These are phyloP conservation scores for Sebastes nivosus DNA, from an alignment of 2,797 vertebrate species.

Conservation along the genomic window DNA sequence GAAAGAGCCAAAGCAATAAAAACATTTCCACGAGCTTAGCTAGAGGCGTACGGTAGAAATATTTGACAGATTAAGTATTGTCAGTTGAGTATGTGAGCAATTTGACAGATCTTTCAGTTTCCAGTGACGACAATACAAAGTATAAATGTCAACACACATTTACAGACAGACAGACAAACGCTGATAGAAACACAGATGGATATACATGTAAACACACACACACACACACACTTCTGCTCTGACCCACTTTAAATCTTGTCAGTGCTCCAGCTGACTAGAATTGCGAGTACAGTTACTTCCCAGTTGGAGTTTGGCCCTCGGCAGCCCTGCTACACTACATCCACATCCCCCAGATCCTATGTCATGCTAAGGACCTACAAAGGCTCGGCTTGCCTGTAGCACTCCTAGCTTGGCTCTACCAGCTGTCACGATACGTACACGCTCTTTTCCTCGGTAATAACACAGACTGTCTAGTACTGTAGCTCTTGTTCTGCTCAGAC, in stretches of 20 bases:
- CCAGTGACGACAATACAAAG: constrained; percentile 14
- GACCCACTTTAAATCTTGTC: constrained; percentile 70
- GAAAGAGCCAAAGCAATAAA: neutral
- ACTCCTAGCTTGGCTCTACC: constrained; percentile 45
- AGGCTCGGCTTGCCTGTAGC: constrained; percentile 45
- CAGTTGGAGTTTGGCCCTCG: constrained; percentile 59
- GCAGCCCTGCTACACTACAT: constrained; percentile 44
- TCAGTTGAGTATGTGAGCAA: neutral
- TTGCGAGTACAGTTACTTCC: constrained; percentile 58
- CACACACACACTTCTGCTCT: constrained; percentile 35
- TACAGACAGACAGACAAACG: constrained; percentile 3
- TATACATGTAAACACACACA: neutral
- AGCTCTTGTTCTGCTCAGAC: constrained; percentile 40
- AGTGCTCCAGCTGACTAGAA: constrained; percentile 48
- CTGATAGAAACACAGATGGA: constrained; percentile 17
- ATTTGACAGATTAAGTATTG: constrained; percentile 1
- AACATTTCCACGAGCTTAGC: constrained; percentile 21
- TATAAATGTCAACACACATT: constrained; percentile 11
- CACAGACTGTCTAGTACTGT: constrained; percentile 17
- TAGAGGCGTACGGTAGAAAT: neutral
- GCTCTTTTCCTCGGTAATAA: constrained; percentile 33
- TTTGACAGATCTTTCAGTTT: constrained; percentile 11
- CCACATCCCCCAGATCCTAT: constrained; percentile 58
- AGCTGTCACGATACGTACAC: constrained; percentile 58
- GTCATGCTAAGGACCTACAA: constrained; percentile 55